Evolutionary conservation across 2,797 vertebrate species (phyloP), one percentile per base, ranked within the genome.

Genomic region (Galago senegalensis): DNA sequence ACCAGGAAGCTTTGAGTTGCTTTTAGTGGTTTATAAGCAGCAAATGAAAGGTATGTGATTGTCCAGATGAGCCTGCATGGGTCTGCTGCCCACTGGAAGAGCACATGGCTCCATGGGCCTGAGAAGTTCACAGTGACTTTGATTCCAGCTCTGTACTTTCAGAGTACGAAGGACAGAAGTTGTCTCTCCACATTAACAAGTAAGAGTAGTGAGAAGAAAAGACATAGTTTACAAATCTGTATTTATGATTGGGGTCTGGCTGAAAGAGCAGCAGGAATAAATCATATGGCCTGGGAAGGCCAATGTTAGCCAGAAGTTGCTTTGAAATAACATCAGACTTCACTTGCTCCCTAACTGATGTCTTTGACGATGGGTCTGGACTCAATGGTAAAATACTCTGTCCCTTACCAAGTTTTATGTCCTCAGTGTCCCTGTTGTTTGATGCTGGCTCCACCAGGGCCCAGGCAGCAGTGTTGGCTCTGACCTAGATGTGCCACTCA

Each of bases 291-390:
- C 63, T 87, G 81, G 89, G 90, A 96, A 97, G 95, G 91, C 96
- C 89, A 88, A 91, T 80, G 83, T 84, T 73, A 88, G 69, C 93
- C 90, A 91, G 87, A 96, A 97, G 96, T 87, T 89, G 87, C 96
- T 95, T 87, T 96, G 91, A 96, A 97, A 97, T 96, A 96, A 94
- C 85, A 95, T 89, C 95, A 76, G 92, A 93, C 81, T 95, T 96
- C 85, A 93, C 76, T 91, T 61, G 34, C 70, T 93, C 53, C 85
- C 91, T 80, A 79, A 34, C 20, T 86, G 94, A 96, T 89, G 84
- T 72, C 93, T 95, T 89, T 95, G 96, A 96, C 5, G 27, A 72
- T 95, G 13, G 3, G 85, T 93, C 95, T 97, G 95, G 84, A 95
- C 79, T 93, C 63, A 91, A 94, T 85, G 90, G 70, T 96, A 97